Conservation (phyloP, 2,797 vertebrate species). For the Bradypodion pumilum region DNA sequence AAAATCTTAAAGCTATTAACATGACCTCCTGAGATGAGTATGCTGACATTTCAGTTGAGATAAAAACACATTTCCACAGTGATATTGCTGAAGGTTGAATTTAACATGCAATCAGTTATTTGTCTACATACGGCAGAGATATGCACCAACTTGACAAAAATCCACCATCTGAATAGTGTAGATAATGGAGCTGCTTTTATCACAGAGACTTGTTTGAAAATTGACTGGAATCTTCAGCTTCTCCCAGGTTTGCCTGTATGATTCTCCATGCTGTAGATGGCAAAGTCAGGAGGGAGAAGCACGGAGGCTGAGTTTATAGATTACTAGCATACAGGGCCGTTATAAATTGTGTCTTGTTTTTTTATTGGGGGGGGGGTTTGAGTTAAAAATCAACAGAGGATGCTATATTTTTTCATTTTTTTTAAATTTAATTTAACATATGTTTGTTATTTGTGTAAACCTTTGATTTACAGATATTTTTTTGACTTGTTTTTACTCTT, state of each 20-base stretch:
- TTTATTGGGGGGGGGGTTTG: too few species aligned
- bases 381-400: too few species aligned
- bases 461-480: too few species aligned
- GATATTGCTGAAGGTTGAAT: constrained; percentile 43
- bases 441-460: too few species aligned
- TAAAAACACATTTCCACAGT: constrained; percentile 17
- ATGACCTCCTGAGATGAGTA: constrained; percentile 28
- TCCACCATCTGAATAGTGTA: not conserved
- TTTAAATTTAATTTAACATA: too few species aligned
- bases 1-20: constrained; percentile 31
- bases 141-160: not conserved
- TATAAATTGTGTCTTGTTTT: not conserved
- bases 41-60: constrained; percentile 43
- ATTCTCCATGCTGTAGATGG: not conserved
- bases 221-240: not conserved
- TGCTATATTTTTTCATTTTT: too few species aligned
- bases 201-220: not conserved
- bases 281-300: not conserved
- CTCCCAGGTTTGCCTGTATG: not conserved
- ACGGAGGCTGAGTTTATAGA: not conserved
- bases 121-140: constrained; percentile 27
- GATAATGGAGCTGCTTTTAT: not conserved
- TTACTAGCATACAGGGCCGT: too few species aligned
- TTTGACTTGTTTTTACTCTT: too few species aligned
- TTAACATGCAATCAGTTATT: not conserved